phyloP scores from a whole-genome alignment of 2,797 vertebrate genomes.

The Loriculus beryllinus region DNA sequence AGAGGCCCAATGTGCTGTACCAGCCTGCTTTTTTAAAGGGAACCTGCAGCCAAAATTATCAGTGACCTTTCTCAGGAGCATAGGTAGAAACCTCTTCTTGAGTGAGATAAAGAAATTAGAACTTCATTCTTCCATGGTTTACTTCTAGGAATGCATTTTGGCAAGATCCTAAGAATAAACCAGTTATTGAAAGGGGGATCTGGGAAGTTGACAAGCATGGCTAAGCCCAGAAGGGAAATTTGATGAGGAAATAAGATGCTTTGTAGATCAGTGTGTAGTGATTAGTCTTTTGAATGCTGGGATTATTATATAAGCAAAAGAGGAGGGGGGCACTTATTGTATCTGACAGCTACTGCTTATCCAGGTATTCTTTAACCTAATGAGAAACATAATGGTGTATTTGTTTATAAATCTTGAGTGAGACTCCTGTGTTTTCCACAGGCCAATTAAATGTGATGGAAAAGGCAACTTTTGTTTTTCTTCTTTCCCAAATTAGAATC shows the following conservation, averaged over 20 bases:
- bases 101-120: slow-evolving; percentile 80
- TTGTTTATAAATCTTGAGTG: slow-evolving; percentile 68
- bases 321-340: slow-evolving; percentile 67
- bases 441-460: slow-evolving; percentile 45
- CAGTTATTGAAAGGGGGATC: slow-evolving; percentile 78
- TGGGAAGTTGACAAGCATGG: slow-evolving; percentile 81
- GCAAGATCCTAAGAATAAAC: slow-evolving; percentile 79
- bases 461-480: slow-evolving; percentile 17
- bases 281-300: slow-evolving; percentile 83
- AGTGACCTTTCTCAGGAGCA: slow-evolving; percentile 81
- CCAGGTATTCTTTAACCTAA: slow-evolving; percentile 70
- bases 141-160: slow-evolving; percentile 81
- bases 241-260: slow-evolving; percentile 86
- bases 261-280: slow-evolving; percentile 79
- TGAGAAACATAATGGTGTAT: slow-evolving; percentile 69
- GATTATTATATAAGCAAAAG: slow-evolving; percentile 81
- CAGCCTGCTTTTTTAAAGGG: slow-evolving; percentile 59
- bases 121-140: slow-evolving; percentile 80
- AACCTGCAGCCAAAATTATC: slow-evolving; percentile 74
- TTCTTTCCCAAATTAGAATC: slow-evolving; percentile 11
- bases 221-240: slow-evolving; percentile 79
- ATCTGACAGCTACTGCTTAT: slow-evolving; percentile 69
- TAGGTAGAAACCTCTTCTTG: slow-evolving; percentile 67
- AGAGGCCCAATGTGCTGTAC: slow-evolving; percentile 57
- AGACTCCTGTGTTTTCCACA: slow-evolving; percentile 32